A percentile compares a stretch with the other conserved stretches of the same genome.
These are phyloP conservation scores for Gymnorhina tibicen DNA, from an alignment of 2,113 vertebrate genomes.

Conservation along the genomic window DNA sequence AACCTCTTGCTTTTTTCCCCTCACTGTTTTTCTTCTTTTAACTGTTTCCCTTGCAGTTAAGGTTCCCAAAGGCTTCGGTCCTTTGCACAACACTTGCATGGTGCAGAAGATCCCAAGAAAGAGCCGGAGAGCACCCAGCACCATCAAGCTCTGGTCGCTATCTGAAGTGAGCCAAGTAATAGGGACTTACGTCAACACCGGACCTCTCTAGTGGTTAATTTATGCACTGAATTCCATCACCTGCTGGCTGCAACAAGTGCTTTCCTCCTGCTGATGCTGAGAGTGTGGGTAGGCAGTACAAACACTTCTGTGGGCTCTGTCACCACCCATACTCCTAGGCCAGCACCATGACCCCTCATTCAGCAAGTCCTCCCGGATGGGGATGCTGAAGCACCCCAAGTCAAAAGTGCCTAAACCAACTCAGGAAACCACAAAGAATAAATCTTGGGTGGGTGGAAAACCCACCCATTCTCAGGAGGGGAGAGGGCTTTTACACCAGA, in stretches of 20 bases:
- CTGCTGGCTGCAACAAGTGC: fast-evolving
- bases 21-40: background rate
- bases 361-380: fast-evolving
- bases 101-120: background rate
- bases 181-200: fast-evolving
- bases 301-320: background rate
- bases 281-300: background rate
- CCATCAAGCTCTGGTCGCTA: background rate
- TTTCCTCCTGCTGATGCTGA: background rate
- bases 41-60: background rate
- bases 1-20: background rate
- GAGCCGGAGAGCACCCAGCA: background rate
- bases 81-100: background rate
- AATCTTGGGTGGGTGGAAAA: background rate
- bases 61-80: background rate
- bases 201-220: fast-evolving
- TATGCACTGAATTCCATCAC: background rate
- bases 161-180: fast-evolving
- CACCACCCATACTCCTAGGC: fast-evolving
- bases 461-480: background rate
- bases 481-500: background rate
- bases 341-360: background rate
- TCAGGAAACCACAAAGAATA: background rate
- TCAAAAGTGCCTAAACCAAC: background rate
- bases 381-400: background rate